Conservation (phyloP, 1,140 invertebrate genomes). For the Drosophila gunungcola region DNA sequence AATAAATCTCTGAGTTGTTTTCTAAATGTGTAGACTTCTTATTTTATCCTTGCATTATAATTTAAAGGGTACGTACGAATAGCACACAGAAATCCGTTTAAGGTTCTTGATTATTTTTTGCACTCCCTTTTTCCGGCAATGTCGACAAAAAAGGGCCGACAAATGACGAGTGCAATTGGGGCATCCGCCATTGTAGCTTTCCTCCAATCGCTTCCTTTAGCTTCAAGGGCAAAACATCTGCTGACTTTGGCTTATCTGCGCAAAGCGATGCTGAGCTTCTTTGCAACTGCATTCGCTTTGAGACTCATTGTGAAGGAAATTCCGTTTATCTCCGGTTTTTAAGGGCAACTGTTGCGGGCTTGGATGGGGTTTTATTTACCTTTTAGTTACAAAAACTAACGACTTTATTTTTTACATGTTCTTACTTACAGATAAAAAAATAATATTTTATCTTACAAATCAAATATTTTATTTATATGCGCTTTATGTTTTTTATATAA, state of each 20-base stretch:
- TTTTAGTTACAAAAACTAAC: no score
- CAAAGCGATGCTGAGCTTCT: constrained; percentile 61
- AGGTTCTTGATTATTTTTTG: neutral
- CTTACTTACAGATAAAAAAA: no score
- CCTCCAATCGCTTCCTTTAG: constrained; percentile 27
- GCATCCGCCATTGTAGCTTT: constrained; percentile 45
- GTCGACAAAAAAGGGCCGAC: constrained; percentile 33
- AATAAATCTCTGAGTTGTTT: neutral
- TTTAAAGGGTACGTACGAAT: neutral
- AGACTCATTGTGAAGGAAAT: constrained; percentile 18
- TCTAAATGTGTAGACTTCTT: neutral
- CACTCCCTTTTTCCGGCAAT: constrained; percentile 1
- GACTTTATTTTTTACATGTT: no score
- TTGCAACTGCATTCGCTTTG: constrained; percentile 58
- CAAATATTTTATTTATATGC: no score
- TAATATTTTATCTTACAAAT: no score
- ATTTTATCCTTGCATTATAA: constrained; percentile 1
- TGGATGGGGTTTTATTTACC: neutral
- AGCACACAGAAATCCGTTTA: neutral
- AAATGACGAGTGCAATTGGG: constrained; percentile 73
- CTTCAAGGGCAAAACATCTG: constrained; percentile 46
- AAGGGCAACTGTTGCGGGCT: neutral
- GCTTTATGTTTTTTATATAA: no score
- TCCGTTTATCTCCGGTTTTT: constrained; percentile 3
- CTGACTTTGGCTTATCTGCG: constrained; percentile 59